These are phyloP conservation scores for Stenichneumon culpator DNA, from an alignment of 2,888 invertebrate genomes.

Conservation along the genomic window DNA sequence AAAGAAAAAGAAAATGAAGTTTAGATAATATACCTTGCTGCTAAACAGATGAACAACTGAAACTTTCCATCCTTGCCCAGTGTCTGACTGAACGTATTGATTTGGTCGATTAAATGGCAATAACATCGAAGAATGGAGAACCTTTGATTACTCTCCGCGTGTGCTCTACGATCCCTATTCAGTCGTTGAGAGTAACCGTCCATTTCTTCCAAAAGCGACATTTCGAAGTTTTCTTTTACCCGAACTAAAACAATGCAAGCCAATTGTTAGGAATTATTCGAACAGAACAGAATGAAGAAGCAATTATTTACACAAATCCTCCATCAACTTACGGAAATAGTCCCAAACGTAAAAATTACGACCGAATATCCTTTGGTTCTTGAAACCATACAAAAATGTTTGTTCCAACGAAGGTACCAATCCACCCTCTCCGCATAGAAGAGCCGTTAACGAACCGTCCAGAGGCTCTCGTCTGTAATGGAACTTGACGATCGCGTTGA, in stretches of 20 bases:
- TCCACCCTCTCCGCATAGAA: conserved; percentile 98
- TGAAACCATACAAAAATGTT: conserved; percentile 98
- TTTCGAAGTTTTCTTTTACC: conserved; percentile 93
- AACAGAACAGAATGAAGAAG: neutral
- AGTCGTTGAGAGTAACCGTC: conserved; percentile 83
- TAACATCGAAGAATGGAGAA: conserved; percentile 93
- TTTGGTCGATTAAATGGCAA: conserved; percentile 95
- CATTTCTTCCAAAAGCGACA: conserved; percentile 89
- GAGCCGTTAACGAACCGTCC: conserved; percentile 93
- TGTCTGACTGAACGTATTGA: conserved; percentile 93
- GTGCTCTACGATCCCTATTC: conserved; percentile 78
- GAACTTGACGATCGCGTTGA: conserved; percentile 98
- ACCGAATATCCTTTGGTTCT: conserved; percentile 96
- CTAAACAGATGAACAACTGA: conserved; percentile 97
- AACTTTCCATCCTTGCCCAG: conserved; percentile 99
- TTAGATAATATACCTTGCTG: conserved; percentile 90
- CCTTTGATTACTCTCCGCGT: conserved; percentile 80
- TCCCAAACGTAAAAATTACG: conserved; percentile 99
- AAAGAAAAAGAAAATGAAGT: conserved; percentile 8
- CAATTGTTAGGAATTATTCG: neutral
- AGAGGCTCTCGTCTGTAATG: conserved; percentile 95
- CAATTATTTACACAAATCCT: conserved; percentile 9
- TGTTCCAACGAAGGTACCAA: conserved; percentile 97
- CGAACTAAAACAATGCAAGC: conserved; percentile 87
- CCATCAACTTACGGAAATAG: conserved; percentile 92